Base-by-base conservation (phyloP, 2,888 invertebrate species). In the Cataglyphis albicans region DNA sequence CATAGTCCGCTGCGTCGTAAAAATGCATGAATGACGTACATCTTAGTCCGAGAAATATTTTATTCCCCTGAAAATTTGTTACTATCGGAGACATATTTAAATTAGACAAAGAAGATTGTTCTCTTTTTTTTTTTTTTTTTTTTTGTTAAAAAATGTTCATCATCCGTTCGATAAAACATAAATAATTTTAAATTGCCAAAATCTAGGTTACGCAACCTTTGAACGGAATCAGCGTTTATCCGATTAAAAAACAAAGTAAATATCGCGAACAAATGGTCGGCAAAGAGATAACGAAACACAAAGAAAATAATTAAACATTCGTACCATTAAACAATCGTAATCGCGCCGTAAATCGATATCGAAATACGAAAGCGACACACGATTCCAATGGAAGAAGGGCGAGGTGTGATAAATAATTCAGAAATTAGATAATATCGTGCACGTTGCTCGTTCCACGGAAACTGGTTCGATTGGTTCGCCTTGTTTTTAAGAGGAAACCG, bases 341-440 rank as follows among this genome's bases (percentile, higher is more conserved):
- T 44, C 57, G 15, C 59, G 59, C 18, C 59, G 18, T 41, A 44
- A 78, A 78, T 78, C 78, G 74, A 80, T 80, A 80, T 32, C 59
- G 63, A 61, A 59, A 44, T 52, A 41, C 38, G 29, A 81, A 81
- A 80, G 41, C 44, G 29, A 57, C 44, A 57, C 67, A 41, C 57
- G 10, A 35, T 59, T 52, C 29, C 41, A 6, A 2, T 32, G 29
- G 29, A 67, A 65, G 68, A 74, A 84, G 52, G 67, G 65, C 65
- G 52, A 83, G 59, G 72, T 73, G 63, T 32, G 38, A 84, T 84
- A 84, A 84, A 85, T 85, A 85, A 84, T 84, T 85, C 85, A 68
- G 68, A 85, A 84, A 85, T 81, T 84, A 85, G 84, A 85, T 81
- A 81, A 85, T 81, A 81, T 76, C 84, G 84, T 84, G 85, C 73